phyloP scores from a whole-genome alignment of 2,113 vertebrate species.

The Nansenia antarctica region DNA sequence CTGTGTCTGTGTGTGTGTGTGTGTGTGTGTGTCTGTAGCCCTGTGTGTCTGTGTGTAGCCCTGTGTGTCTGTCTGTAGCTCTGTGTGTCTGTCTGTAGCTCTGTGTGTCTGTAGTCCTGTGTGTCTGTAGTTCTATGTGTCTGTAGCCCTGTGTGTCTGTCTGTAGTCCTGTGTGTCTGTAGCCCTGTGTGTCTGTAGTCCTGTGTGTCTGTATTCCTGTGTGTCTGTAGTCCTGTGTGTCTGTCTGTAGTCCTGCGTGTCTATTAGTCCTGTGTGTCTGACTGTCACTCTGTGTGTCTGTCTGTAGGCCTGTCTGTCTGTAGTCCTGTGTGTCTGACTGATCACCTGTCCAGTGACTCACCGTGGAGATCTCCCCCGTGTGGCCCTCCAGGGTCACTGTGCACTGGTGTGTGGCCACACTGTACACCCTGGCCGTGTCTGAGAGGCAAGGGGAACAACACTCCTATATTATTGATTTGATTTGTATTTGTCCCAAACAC shows the following conservation, averaged over 20 bases:
- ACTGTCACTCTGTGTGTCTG: background rate
- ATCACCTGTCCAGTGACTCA: conserved; percentile 49
- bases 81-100: too few relatives aligned
- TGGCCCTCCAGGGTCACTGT: conserved; percentile 86
- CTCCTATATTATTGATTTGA: background rate
- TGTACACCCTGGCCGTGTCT: conserved; percentile 89
- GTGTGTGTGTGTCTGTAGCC: too few relatives aligned
- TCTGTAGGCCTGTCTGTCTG: background rate
- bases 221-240: background rate
- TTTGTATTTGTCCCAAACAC: too few relatives aligned
- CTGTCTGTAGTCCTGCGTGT: background rate
- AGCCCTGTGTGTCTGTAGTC: background rate
- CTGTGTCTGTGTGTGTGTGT: too few relatives aligned
- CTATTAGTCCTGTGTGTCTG: background rate
- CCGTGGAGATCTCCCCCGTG: conserved; percentile 91
- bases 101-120: background rate
- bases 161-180: background rate
- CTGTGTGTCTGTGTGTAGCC: background rate
- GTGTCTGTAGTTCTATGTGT: background rate
- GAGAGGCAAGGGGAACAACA: conserved; percentile 23
- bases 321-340: background rate
- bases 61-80: background rate
- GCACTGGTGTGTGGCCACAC: conserved; percentile 79
- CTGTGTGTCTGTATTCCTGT: background rate
- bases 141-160: background rate